phyloP scores from a whole-genome alignment of 2,113 vertebrate species.

The Phyllostomus discolor region DNA sequence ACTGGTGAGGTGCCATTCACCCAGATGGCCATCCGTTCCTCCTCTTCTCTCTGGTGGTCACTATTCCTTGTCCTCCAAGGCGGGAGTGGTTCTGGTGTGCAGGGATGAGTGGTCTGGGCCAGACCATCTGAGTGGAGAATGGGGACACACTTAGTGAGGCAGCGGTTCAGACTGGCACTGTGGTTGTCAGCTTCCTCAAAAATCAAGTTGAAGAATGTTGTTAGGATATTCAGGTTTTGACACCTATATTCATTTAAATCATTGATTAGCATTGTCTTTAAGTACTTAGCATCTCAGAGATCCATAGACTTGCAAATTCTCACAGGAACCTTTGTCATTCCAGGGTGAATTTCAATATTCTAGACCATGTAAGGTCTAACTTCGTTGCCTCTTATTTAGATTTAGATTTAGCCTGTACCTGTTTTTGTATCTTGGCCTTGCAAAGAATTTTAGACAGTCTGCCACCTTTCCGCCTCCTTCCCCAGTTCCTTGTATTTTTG shows the following conservation, averaged over 20 bases:
- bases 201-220: not conserved
- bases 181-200: not conserved
- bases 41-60: not conserved
- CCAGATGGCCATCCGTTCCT: not conserved
- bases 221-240: not conserved
- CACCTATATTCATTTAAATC: not conserved
- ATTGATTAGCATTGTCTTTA: not conserved
- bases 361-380: not conserved
- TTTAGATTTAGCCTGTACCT: not conserved
- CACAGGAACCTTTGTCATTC: not conserved
- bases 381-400: not conserved
- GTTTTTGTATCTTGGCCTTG: not conserved
- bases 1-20: not conserved
- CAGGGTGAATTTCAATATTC: not conserved
- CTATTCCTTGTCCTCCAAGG: not conserved
- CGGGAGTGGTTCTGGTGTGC: not conserved
- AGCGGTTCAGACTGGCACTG: accelerated
- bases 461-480: not conserved
- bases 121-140: accelerated
- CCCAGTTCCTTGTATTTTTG: not conserved
- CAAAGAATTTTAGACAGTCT: not conserved
- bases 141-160: not conserved
- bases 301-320: too few species aligned
- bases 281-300: not conserved
- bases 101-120: not conserved